Percentiles rank a stretch among this genome's conserved stretches.
Conservation (phyloP, 2,888 invertebrate species). For the Ormyrus thymus region DNA sequence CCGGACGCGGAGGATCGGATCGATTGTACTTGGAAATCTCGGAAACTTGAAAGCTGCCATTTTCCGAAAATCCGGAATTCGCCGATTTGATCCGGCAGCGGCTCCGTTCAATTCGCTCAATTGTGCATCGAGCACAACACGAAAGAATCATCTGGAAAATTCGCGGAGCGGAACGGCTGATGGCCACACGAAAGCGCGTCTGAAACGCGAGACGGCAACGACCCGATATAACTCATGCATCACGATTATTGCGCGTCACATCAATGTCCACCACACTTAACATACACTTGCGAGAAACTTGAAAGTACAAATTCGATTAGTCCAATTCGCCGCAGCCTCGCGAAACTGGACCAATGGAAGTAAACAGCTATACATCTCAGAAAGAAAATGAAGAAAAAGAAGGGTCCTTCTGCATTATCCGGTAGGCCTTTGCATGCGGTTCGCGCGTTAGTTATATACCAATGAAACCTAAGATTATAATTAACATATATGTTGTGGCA, state of each 20-base stretch:
- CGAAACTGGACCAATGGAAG: neutral
- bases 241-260: conserved; percentile 36
- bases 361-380: no score
- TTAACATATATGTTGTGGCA: conserved; percentile 28
- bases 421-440: conserved; percentile 38
- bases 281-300: conserved; percentile 37
- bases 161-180: neutral
- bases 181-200: no score
- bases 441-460: neutral
- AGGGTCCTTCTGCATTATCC: neutral
- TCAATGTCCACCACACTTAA: conserved; percentile 35
- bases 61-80: no score
- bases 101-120: no score
- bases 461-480: conserved; percentile 20
- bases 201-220: no score
- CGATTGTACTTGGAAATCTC: no score
- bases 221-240: no score
- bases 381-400: neutral
- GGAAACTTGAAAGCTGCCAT: no score
- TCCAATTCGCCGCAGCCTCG: neutral
- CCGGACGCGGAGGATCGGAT: no score
- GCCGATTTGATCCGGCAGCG: no score
- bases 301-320: conserved; percentile 21
- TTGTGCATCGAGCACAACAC: neutral
- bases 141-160: neutral